Base-by-base conservation (phyloP, 2,888 invertebrate species). In the Odontomyia ornata region DNA sequence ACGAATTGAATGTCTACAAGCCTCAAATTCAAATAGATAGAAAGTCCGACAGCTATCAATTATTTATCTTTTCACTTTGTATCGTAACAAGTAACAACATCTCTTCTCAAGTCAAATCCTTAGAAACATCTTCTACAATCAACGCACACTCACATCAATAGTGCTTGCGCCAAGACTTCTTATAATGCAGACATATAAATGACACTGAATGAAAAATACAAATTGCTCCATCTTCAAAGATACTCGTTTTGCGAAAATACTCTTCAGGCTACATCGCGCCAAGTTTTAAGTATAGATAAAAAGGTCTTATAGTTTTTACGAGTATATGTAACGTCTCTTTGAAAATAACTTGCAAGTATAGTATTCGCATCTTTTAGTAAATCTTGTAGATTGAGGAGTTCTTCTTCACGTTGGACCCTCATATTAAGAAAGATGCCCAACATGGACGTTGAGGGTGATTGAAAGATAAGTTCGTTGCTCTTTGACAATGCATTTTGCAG, bases 391-490 rank as follows among this genome's bases (percentile, higher is more conserved):
- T 60, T 5, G n/a, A n/a, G n/a, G n/a, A n/a, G n/a, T 13, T 11
- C 25, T 4, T 52, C 52, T 52, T 52, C 15, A 9, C 9, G 52
- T 52, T 52, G n/a, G 52, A 52, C n/a, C 52, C 52, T 52, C 52
- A 18, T 52, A 18, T 52, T 52, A n/a, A 52, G 52, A 21, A 60
- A 60, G 21, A 23, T 60, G 60, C 23, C 60, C 60, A 18, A 36
- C 73, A 9, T 5, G 57, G 60, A 60, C 46, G 73, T 73, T 52
- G 73, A 73, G 73, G 73, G 36, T 73, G 73, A 73, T 73, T 73
- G 73, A 36, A 73, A 73, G 73, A 73, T 73, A 73, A 73, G 73
- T 73, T 73, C 73, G 73, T 73, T 73, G 73, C 57, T 36, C 73
- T 73, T 60, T 73, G 73, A 73, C 73, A 73, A 57, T 73, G 73